Base-by-base conservation (phyloP, 2,113 vertebrate genomes). In the Brachyistius frenatus region DNA sequence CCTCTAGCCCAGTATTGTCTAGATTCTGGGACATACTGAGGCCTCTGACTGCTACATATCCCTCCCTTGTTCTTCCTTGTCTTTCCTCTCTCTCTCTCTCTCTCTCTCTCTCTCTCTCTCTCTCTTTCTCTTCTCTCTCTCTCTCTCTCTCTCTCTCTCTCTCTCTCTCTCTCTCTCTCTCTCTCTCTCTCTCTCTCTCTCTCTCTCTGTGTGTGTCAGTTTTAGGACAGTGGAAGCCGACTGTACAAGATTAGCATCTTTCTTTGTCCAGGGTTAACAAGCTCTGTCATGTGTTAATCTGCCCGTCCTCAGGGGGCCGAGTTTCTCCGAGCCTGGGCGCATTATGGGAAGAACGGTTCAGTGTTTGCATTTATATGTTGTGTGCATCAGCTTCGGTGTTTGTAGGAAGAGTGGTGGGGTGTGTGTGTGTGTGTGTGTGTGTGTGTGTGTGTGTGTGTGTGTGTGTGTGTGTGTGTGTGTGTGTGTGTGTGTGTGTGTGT, bases 191-290 rank as follows among this genome's bases (percentile, higher is more conserved):
- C 62, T 50, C 13, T 73, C 8, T 56, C 8, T 10, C 2, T 44
- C 53, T 78, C 52, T 47, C 39, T 70, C 35, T 69, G 56, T 67
- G 33, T 78, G 64, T 65, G 57, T 32, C 69, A 54, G 75, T 84
- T 72, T 44, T 46, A 85, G 87, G 84, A 84, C 68, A 63, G 81
- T 79, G 50, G 35, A 81, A 67, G 79, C 76, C 47, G 76, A 92
- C 87, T 83, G 88, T 90, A 84, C 85, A 74, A 90, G 92, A 93
- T 94, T 93, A 93, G 89, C 86, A 69, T 94, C 91, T 90, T 64
- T 91, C 93, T 93, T 95, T 94, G 93, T 94, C 85, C 90, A 81
- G 89, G 83, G 92, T 93, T 94, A 95, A 94, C 88, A 37, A 91
- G 91, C 87, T 92, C 89, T 93, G 91, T 93, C 89, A 80, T 93